phyloP scores from a whole-genome alignment of 2,797 vertebrate species.

The Decapterus maruadsi region DNA sequence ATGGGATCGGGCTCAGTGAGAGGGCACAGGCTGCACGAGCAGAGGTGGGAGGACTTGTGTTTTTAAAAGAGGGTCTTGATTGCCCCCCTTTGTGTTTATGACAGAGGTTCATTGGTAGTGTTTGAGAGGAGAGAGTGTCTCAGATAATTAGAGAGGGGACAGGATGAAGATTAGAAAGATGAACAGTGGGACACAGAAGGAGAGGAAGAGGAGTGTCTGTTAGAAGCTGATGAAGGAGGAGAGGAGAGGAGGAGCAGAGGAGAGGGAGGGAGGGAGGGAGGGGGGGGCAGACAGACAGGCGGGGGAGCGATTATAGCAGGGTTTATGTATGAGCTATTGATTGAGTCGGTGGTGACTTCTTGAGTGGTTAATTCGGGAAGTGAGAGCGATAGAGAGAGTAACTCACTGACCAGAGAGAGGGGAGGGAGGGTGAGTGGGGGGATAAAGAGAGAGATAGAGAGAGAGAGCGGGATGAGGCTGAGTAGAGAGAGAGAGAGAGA shows the following conservation, averaged over 20 bases:
- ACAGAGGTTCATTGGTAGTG: constrained; percentile 11
- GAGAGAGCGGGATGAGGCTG: constrained; percentile 50
- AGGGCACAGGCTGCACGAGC: background rate
- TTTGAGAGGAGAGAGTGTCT: constrained; percentile 12
- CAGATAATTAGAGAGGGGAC: constrained; percentile 22
- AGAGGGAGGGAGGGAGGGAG: constrained; percentile 42
- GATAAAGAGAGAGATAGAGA: constrained; percentile 50
- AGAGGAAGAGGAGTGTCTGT: constrained; percentile 53
- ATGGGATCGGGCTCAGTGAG: background rate
- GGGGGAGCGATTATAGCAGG: constrained; percentile 87
- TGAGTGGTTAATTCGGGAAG: constrained; percentile 92
- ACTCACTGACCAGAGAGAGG: constrained; percentile 84
- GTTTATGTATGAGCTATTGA: constrained; percentile 93
- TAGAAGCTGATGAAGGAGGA: constrained; percentile 48
- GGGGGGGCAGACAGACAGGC: constrained; percentile 76
- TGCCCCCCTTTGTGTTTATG: constrained; percentile 1
- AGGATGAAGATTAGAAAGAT: constrained; percentile 46
- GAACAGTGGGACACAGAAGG: constrained; percentile 48
- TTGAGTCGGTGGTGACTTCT: constrained; percentile 91
- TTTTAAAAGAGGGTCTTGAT: constrained; percentile 4
- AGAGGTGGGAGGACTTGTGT: background rate
- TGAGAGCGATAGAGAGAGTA: constrained; percentile 89
- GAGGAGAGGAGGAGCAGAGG: constrained; percentile 39
- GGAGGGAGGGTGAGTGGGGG: constrained; percentile 60
- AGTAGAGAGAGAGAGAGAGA: constrained; percentile 28